These are phyloP conservation scores for Toxotes lorentzi DNA, from an alignment of 2,797 vertebrate species.

Conservation along the genomic window DNA sequence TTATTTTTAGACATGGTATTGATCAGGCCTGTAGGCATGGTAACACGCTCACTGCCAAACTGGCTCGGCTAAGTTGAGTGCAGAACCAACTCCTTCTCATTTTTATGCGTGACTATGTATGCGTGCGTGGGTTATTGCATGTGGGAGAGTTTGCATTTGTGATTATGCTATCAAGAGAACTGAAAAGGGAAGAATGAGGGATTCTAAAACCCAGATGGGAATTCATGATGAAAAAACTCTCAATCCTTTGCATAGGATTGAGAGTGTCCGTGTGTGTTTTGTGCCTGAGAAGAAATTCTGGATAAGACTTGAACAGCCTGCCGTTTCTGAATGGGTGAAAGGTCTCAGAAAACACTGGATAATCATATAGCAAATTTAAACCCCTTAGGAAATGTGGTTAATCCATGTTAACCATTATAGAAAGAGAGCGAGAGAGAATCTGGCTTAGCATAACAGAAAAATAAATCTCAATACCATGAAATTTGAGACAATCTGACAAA, in stretches of 20 bases:
- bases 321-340: constrained; percentile 37
- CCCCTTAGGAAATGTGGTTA: constrained; percentile 56
- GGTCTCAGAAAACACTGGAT: constrained; percentile 37
- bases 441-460: background rate
- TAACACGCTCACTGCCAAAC: constrained; percentile 70
- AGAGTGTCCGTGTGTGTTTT: background rate
- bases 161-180: constrained; percentile 22
- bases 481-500: background rate
- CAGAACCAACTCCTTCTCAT: constrained; percentile 36
- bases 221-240: constrained; percentile 6
- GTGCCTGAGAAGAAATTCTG: background rate
- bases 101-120: constrained; percentile 34
- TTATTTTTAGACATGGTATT: constrained; percentile 81
- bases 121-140: constrained; percentile 21
- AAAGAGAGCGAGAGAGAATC: background rate
- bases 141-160: constrained; percentile 43
- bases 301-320: constrained; percentile 3
- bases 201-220: constrained; percentile 1
- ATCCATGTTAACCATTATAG: constrained; percentile 37
- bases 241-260: background rate
- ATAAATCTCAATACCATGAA: background rate
- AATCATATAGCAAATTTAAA: constrained; percentile 45
- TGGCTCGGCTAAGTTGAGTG: constrained; percentile 48
- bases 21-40: constrained; percentile 80
- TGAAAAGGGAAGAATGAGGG: constrained; percentile 1